phyloP scores from a whole-genome alignment of 2,113 vertebrate genomes.

The Protobothrops mucrosquamatus region DNA sequence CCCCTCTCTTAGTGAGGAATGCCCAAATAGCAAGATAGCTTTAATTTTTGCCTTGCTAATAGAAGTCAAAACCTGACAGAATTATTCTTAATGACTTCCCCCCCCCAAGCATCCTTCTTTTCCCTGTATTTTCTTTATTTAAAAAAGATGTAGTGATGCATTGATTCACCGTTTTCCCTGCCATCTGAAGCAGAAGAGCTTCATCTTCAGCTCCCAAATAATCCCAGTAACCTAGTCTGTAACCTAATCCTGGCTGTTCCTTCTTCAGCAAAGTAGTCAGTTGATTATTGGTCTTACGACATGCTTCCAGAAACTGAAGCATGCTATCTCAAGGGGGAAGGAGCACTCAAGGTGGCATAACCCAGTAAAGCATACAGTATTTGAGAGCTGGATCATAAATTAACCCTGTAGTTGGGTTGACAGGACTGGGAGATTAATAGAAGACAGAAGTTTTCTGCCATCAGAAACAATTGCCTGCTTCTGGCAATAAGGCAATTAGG shows the following conservation, averaged over 20 bases:
- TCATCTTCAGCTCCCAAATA: neutral
- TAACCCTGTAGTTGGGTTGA: neutral
- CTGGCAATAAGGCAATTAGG: neutral
- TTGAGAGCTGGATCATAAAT: neutral
- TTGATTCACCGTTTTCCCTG: neutral
- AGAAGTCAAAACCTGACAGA: neutral
- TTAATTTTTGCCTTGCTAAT: neutral
- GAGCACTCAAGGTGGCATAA: neutral
- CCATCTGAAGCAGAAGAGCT: neutral
- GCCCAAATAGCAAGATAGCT: neutral
- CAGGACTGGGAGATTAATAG: neutral
- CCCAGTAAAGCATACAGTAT: neutral
- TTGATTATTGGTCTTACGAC: neutral
- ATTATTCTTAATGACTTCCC: neutral
- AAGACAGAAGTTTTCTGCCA: neutral
- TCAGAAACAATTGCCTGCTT: neutral
- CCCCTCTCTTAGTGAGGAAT: neutral
- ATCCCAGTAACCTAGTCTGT: neutral
- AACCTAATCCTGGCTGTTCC: neutral
- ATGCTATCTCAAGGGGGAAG: neutral
- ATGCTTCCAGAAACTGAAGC: neutral
- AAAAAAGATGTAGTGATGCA: neutral
- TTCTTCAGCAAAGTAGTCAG: neutral
- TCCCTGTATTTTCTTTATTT: neutral
- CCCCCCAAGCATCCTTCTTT: neutral